Conservation (phyloP, 2,888 invertebrate species). For the Anthrax anthrax region DNA sequence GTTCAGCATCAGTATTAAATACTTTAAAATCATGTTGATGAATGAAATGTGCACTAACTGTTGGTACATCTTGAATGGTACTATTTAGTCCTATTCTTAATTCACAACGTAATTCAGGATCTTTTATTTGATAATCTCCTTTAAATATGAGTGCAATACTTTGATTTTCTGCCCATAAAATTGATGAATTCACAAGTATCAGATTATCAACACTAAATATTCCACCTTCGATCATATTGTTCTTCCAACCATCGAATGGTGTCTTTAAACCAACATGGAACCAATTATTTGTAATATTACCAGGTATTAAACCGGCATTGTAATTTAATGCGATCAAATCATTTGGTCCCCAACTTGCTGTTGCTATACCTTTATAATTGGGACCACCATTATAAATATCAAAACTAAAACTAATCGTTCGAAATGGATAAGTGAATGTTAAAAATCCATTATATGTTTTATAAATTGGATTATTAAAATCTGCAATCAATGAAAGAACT, state of each 20-base stretch:
- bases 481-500: conserved; percentile 36
- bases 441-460: conserved; percentile 50
- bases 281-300: conserved; percentile 35
- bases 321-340: conserved; percentile 38
- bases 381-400: conserved; percentile 36
- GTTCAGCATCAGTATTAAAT: conserved; percentile 37
- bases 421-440: conserved; percentile 59
- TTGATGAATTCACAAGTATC: conserved; percentile 38
- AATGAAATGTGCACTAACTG: conserved; percentile 39
- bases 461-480: conserved; percentile 43
- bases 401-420: conserved; percentile 53
- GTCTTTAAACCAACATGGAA: conserved; percentile 38
- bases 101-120: conserved; percentile 34
- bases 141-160: conserved; percentile 40
- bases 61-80: conserved; percentile 43
- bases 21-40: conserved; percentile 39
- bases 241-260: conserved; percentile 43
- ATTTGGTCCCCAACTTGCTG: conserved; percentile 55
- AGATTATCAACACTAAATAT: conserved; percentile 38
- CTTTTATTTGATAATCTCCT: conserved; percentile 36
- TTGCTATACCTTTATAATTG: conserved; percentile 34
- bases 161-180: conserved; percentile 47
- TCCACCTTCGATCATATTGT: conserved; percentile 37
- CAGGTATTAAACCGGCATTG: conserved; percentile 23
- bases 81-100: conserved; percentile 41